Base-by-base conservation (phyloP, 2,797 vertebrate species). In the Myripristis jacobus region DNA sequence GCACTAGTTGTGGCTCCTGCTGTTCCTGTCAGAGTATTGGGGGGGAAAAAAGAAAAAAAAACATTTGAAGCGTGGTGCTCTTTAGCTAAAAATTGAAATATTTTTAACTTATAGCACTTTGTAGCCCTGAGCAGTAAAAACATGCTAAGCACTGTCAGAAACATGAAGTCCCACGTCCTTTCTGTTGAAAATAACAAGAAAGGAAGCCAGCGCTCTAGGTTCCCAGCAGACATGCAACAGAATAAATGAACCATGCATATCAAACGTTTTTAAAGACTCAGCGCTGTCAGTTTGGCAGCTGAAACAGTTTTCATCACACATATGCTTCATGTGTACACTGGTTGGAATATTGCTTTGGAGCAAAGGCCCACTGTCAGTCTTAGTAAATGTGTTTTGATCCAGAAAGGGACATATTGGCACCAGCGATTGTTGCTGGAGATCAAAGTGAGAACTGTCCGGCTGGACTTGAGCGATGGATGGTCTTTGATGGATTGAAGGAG, bases 401-500 rank as follows among this genome's bases (percentile, higher is more conserved):
- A 50, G 57, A 79, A 66, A 61, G 9, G 54, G 63, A 77, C 66
- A 50, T 58, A 48, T 36, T 12, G 10, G 53, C 62, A 56, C 55
- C 50, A 47, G 50, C 46, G 59, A 72, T 76, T 58, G 67, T 79
- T 34, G 0, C 31, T 61, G 27, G 56, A 80, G 59, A 77, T 83
- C 69, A 78, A 43, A 70, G 61, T 27, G 48, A 66, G 57, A 75
- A 66, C 63, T 44, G 41, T 46, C n/a, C 70, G 57, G 18, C 69
- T 66, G 80, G 41, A 44, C 41, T 58, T 72, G 70, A 78, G 51
- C 6, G 18, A 73, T 19, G 29, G 58, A 56, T 61, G 69, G 36
- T 71, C 71, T 31, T 44, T 83, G 87, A 87, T 70, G 72, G 83
- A 91, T 84, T 10, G 71, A 76, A 79, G 74, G 69, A 46, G 87